Base-by-base conservation (phyloP, 1,140 invertebrate genomes). In the Drosophila cardini region DNA sequence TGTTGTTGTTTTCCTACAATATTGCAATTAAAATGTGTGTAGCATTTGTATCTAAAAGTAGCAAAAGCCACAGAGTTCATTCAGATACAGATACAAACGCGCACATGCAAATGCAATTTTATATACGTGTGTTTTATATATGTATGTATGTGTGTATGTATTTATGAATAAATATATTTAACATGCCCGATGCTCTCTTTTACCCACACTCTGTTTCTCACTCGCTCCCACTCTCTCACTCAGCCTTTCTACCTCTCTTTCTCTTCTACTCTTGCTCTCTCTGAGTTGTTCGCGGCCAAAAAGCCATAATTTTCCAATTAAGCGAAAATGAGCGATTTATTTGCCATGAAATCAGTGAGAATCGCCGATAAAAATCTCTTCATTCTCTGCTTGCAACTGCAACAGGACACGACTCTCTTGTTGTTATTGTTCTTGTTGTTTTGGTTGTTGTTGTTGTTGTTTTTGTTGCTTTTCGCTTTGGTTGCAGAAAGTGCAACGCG, bases 261-360 rank as follows among this genome's bases (percentile, higher is more conserved):
- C n/a, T 15, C 38, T 8, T 16, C 50, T 7, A 11, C 46, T 43
- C 18, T 32, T 43, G 13, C 43, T 43, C 13, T 26, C 40, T 21
- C 26, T 53, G n/a, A 58, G 36, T 55, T 60, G 76, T 71, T 80
- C 71, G 80, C 63, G 70, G 75, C 72, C 61, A 84, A 83, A 91
- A 85, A 91, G 86, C 90, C 90, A 91, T 91, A 91, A 91, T 91
- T 91, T 91, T 91, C 90, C 90, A 91, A 91, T 91, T 91, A 91
- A 91, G 90, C 90, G 90, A 91, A 91, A 91, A 91, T 91, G 90
- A 91, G 90, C 90, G 90, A 91, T 91, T 91, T 91, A 91, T 91
- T 91, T 91, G 90, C 90, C 90, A 91, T 91, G 87, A 91, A 91
- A 91, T 91, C 90, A 91, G 90, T 91, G 90, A 91, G 90, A 91